Percentiles rank a stretch among this genome's conserved stretches.
Evolutionary conservation across 2,797 vertebrate genomes (phyloP).

Genomic region (Catostomus latipinnis): DNA sequence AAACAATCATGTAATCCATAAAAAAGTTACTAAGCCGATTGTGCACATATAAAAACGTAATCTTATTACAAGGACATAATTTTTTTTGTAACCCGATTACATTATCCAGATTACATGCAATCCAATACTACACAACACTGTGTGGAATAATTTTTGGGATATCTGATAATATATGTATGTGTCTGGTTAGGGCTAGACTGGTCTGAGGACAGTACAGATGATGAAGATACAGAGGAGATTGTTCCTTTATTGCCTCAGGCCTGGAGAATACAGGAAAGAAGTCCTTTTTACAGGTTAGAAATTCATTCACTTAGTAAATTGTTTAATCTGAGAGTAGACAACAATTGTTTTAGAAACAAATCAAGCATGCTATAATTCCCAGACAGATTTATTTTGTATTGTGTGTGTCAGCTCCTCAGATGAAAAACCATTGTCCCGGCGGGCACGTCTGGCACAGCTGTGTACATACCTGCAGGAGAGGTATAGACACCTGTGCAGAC

Average conservation of each 20-base stretch:
- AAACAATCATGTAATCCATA: too few relatives aligned
- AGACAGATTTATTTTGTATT: neutral
- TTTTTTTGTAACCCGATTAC: too few relatives aligned
- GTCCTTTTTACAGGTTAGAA: conserved; percentile 80
- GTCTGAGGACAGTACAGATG: conserved; percentile 97
- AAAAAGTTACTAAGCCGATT: too few relatives aligned
- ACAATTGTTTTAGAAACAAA: neutral
- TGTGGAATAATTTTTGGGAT: too few relatives aligned
- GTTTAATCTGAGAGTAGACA: too few relatives aligned
- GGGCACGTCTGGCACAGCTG: conserved; percentile 91
- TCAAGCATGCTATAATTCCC: too few relatives aligned
- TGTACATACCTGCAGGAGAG: conserved; percentile 98
- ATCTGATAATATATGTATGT: neutral
- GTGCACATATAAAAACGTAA: too few relatives aligned
- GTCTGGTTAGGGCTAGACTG: conserved; percentile 89
- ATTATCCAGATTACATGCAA: too few relatives aligned
- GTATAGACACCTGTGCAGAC: conserved; percentile 97
- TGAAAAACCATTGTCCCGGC: conserved; percentile 82
- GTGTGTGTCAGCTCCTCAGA: conserved; percentile 76
- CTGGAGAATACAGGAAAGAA: conserved; percentile 85
- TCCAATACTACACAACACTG: too few relatives aligned
- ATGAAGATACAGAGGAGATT: conserved; percentile 84
- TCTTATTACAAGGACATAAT: too few relatives aligned
- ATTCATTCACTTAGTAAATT: too few relatives aligned
- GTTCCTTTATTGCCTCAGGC: conserved; percentile 84